Evolutionary conservation across 2,797 vertebrate genomes (phyloP).

Genomic region (Sebastes wilsoni): DNA sequence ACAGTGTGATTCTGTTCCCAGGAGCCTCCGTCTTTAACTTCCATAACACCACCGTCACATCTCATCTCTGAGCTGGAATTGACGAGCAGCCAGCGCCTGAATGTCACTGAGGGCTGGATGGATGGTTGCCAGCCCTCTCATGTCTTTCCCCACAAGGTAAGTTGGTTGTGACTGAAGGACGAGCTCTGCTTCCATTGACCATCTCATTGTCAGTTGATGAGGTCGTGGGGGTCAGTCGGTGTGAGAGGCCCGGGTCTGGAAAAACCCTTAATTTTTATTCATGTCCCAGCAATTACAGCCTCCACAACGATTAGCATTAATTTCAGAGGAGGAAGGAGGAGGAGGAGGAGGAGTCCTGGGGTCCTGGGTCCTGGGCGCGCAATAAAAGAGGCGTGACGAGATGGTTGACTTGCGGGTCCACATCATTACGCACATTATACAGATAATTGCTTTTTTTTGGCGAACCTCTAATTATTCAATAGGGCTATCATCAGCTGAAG

Average conservation of each 20-base stretch:
- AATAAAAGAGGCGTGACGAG: slow-evolving; percentile 54
- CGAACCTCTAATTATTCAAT: slow-evolving; percentile 58
- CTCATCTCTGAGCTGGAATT: slow-evolving; percentile 1
- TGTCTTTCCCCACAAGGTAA: slow-evolving; percentile 8
- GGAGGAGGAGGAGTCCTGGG: neutral
- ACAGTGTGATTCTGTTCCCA: too few species aligned
- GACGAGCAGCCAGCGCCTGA: slow-evolving; percentile 38
- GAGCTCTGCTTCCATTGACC: neutral
- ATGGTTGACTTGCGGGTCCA: slow-evolving; percentile 49
- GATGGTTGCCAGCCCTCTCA: slow-evolving; percentile 12
- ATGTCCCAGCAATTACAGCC: slow-evolving; percentile 50
- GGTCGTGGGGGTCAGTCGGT: slow-evolving; percentile 37
- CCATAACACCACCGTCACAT: neutral
- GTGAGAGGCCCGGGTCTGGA: slow-evolving; percentile 9
- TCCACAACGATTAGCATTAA: slow-evolving; percentile 43
- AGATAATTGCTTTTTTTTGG: slow-evolving; percentile 51
- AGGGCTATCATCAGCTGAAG: slow-evolving; percentile 4
- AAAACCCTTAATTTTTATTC: slow-evolving; percentile 48
- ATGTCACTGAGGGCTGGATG: slow-evolving; percentile 25
- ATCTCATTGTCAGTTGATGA: neutral
- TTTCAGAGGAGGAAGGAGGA: slow-evolving; percentile 12
- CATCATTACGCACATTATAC: slow-evolving; percentile 55
- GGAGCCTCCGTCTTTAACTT: neutral
- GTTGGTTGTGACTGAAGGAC: slow-evolving; percentile 18
- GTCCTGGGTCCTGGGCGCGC: slow-evolving; percentile 17